A percentile compares a stretch with the other conserved stretches of the same genome.
Conservation (phyloP, 53 echinoderm and acorn worm genomes). For the Echinometra lucunter region DNA sequence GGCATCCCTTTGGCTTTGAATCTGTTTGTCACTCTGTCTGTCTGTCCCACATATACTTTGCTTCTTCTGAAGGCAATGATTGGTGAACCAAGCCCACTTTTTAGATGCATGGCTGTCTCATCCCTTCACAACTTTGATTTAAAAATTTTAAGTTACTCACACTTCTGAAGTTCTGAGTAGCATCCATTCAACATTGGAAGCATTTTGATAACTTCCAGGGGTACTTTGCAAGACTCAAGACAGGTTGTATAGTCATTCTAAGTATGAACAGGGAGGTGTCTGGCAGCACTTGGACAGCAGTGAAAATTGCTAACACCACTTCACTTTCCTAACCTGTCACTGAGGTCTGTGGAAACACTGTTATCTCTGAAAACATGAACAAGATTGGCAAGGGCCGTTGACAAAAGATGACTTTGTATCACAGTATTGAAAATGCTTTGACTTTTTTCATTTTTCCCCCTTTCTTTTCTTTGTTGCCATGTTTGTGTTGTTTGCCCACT, state of each 20-base stretch:
- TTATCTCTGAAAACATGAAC: constrained; percentile 42
- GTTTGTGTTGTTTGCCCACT: not conserved
- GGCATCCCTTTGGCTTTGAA: not conserved
- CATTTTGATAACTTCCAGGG: too few species aligned
- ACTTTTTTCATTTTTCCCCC: not conserved
- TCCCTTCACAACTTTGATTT: not conserved
- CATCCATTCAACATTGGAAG: too few species aligned
- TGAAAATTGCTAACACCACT: not conserved
- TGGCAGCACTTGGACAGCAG: not conserved
- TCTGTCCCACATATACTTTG: not conserved
- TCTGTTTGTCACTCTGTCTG: not conserved
- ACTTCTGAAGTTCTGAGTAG: not conserved
- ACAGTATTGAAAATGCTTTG: not conserved
- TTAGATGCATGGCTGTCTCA: not conserved
- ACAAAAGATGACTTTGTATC: constrained; percentile 8
- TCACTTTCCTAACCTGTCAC: not conserved
- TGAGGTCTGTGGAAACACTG: not conserved
- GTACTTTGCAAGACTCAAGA: not conserved
- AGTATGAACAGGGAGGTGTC: not conserved
- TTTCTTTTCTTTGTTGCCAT: not conserved
- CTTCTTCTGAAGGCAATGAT: not conserved
- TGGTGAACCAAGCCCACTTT: not conserved
- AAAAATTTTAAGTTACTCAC: not conserved
- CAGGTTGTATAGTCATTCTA: not conserved
- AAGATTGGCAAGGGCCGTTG: constrained; percentile 18